Conservation (phyloP, 1,140 invertebrate genomes). For the Zaprionus taronus region DNA sequence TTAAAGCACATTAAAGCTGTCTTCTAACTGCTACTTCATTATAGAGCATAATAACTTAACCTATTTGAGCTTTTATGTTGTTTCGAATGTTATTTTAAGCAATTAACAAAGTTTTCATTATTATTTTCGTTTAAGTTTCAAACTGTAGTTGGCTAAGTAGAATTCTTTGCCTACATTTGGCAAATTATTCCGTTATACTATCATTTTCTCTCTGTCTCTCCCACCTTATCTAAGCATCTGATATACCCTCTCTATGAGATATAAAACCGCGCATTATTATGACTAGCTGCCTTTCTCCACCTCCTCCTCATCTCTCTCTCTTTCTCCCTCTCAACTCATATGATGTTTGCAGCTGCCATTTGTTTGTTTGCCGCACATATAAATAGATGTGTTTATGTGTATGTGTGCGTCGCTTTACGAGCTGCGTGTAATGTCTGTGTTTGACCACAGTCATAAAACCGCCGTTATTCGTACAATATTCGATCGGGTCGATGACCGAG, state of each 20-base stretch:
- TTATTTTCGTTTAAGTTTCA: neutral
- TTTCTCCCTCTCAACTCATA: neutral
- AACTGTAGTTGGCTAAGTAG: neutral
- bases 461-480: constrained; percentile 27
- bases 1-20: neutral
- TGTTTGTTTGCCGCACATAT: constrained; percentile 1
- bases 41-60: neutral
- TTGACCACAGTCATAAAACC: constrained; percentile 37
- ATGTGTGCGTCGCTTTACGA: constrained; percentile 21
- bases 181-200: neutral
- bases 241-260: neutral
- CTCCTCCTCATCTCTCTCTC: neutral
- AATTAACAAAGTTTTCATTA: neutral
- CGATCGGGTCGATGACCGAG: constrained; percentile 17
- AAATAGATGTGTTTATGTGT: constrained; percentile 14
- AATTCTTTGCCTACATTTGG: neutral
- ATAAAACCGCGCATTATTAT: neutral
- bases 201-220: too few species aligned
- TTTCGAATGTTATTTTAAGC: neutral
- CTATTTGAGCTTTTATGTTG: neutral
- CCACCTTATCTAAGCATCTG: too few species aligned
- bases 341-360: neutral
- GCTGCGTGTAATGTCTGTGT: constrained; percentile 25
- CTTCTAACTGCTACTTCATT: neutral
- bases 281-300: neutral